Evolutionary conservation across 2,888 invertebrate genomes (phyloP), one percentile per base, ranked within the genome.

Genomic region (Spodoptera littoralis): DNA sequence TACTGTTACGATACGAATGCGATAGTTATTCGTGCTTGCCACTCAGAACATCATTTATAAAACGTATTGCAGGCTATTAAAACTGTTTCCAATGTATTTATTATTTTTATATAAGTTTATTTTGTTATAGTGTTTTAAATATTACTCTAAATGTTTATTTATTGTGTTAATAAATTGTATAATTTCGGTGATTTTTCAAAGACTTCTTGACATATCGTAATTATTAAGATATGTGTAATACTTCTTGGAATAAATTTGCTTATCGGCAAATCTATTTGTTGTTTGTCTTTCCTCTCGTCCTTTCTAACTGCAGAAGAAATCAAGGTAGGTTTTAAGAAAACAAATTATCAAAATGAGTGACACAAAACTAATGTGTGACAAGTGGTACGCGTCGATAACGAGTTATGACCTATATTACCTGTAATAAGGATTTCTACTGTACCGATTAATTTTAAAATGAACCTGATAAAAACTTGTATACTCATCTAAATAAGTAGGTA

Each of bases 131-230:
- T 44, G 3, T 0, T 46, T 56, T 24, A 41, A 9, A 66, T 0
- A 53, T 24, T 49, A 44, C 11, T 48, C 50, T 50, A 51, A 63
- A 50, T 53, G 48, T 24, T 59, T 66, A 36, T 24, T 65, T 66
- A 36, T 46, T 73, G 78, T 76, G 68, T 73, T 73, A 44, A 53
- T 43, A 58, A 69, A 84, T 11, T 18, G 24, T 75, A 56, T 84
- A 76, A 80, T 86, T 88, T 90, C 81, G 76, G 88, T 89, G 83
- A 90, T 89, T 90, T 88, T 90, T 88, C 85, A 87, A 92, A 92
- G 92, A 92, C 91, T 92, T 93, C 90, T 92, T 89, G 87, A 92
- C 92, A 93, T 93, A 93, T 94, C 93, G 91, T 92, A 87, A 89
- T 83, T 85, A 83, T 87, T 90, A 90, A 90, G 86, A 86, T 89